Evolutionary conservation across 2,888 invertebrate genomes (phyloP).

Genomic region (Euplexia lucipara): DNA sequence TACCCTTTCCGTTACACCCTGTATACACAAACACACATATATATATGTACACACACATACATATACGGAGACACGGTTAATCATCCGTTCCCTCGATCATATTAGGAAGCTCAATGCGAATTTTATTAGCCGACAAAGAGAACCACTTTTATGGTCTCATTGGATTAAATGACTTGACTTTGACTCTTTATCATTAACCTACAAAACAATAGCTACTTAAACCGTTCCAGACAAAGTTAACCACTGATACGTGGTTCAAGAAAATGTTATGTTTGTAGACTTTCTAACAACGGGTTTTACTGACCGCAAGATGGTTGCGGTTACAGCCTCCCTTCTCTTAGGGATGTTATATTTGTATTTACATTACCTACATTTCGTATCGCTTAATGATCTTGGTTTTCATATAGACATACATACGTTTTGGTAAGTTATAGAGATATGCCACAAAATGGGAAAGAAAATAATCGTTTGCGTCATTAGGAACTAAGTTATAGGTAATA

Average conservation of each 20-base stretch:
- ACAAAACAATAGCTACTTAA: no score
- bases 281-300: slow-evolving; percentile 53
- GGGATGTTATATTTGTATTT: slow-evolving; percentile 38
- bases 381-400: slow-evolving; percentile 38
- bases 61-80: no score
- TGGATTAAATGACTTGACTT: no score
- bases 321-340: slow-evolving; percentile 43
- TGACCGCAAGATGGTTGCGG: slow-evolving; percentile 71
- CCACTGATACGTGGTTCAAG: slow-evolving; percentile 52
- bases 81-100: no score
- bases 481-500: no score
- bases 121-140: no score
- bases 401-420: neutral
- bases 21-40: no score
- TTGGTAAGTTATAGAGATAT: neutral
- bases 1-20: no score
- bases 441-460: neutral
- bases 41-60: no score
- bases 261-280: slow-evolving; percentile 48
- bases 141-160: no score
- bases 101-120: no score
- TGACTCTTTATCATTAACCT: no score
- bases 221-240: slow-evolving; percentile 19
- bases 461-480: neutral
- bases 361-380: slow-evolving; percentile 38